Conservation (phyloP, 1,140 invertebrate genomes). For the Pseudomyrmex gracilis region DNA sequence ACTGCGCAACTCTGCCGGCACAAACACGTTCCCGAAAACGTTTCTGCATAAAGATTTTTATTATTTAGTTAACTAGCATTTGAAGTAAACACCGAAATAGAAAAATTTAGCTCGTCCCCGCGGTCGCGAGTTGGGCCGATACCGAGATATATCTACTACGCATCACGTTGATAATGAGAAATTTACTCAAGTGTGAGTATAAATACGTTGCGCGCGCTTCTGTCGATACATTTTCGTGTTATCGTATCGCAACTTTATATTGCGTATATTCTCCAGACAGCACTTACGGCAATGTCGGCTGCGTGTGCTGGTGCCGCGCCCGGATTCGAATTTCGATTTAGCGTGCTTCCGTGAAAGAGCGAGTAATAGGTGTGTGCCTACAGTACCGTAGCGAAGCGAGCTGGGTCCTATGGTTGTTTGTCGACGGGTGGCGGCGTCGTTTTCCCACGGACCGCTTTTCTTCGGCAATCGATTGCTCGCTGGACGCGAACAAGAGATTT, state of each 20-base stretch:
- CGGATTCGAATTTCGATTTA: slow-evolving; percentile 72
- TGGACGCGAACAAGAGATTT: slow-evolving; percentile 66
- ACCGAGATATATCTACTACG: neutral
- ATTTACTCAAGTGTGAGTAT: slow-evolving; percentile 47
- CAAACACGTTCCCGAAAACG: neutral
- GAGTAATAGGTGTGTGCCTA: slow-evolving; percentile 35
- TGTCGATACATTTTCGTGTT: slow-evolving; percentile 52
- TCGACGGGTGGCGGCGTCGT: slow-evolving; percentile 50
- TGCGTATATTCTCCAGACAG: slow-evolving; percentile 18
- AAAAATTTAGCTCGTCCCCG: neutral
- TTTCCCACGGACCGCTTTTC: slow-evolving; percentile 61
- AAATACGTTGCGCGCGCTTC: slow-evolving; percentile 17
- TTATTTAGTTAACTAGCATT: neutral
- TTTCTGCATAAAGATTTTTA: neutral
- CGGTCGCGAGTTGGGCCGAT: neutral
- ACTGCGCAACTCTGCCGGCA: neutral
- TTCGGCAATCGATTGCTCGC: slow-evolving; percentile 70
- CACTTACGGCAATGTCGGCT: slow-evolving; percentile 25
- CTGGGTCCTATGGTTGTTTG: slow-evolving; percentile 67
- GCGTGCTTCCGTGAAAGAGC: slow-evolving; percentile 45
- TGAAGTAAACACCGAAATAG: neutral
- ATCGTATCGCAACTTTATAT: slow-evolving; percentile 38
- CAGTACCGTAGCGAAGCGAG: slow-evolving; percentile 8
- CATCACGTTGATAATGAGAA: slow-evolving; percentile 43
- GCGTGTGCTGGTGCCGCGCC: neutral